Conservation (phyloP, 1,140 invertebrate species). For the Triops cancriformis region DNA sequence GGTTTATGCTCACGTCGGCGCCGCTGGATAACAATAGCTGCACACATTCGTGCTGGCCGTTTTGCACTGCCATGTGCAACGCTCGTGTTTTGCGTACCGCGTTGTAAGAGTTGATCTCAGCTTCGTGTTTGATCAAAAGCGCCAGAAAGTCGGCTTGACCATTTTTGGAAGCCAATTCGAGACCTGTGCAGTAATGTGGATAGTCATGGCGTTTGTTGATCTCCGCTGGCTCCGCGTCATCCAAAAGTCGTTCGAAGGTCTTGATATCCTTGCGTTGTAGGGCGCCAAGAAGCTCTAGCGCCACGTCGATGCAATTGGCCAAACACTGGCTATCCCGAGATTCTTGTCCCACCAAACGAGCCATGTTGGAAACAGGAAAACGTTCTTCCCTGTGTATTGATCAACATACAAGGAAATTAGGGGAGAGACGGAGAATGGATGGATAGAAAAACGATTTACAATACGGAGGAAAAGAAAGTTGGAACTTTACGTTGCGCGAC, state of each 20-base stretch:
- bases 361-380: background rate
- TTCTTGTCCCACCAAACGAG: background rate
- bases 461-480: too few relatives aligned
- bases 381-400: background rate
- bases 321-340: background rate
- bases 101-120: slow-evolving; percentile 22
- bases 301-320: background rate
- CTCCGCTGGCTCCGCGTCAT: slow-evolving; percentile 32
- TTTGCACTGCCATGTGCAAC: slow-evolving; percentile 21
- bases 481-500: too few relatives aligned
- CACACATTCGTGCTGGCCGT: slow-evolving; percentile 8
- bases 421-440: too few relatives aligned
- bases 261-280: background rate
- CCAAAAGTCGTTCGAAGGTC: background rate
- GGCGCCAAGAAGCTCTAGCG: background rate
- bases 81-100: background rate
- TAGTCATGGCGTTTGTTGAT: slow-evolving; percentile 44
- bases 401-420: too few relatives aligned
- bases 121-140: slow-evolving; percentile 19
- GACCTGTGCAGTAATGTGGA: slow-evolving; percentile 42
- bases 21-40: slow-evolving; percentile 15
- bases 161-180: slow-evolving; percentile 45
- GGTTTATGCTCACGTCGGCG: slow-evolving; percentile 15
- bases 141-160: slow-evolving; percentile 45
- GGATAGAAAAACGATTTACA: too few relatives aligned